Evolutionary conservation across 2,888 invertebrate genomes (phyloP).

Genomic region (Biston betularia): DNA sequence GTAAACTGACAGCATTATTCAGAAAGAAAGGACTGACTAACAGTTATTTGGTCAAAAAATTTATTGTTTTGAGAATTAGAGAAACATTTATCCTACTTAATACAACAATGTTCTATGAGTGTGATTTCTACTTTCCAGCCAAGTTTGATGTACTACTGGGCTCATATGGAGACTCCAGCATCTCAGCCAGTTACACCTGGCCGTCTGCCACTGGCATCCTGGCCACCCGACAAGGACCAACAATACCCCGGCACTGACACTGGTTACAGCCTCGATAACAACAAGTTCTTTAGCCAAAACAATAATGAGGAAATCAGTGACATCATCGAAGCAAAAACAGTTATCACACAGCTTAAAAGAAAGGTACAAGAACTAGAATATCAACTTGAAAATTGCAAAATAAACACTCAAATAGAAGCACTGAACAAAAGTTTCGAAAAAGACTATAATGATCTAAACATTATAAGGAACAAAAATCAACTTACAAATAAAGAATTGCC

Average conservation of each 20-base stretch:
- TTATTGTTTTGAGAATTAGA: too few relatives aligned
- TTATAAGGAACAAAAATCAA: constrained; percentile 59
- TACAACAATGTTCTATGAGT: too few relatives aligned
- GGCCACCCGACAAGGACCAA: constrained; percentile 88
- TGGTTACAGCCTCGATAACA: constrained; percentile 60
- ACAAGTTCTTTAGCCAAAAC: constrained; percentile 64
- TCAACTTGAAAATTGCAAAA: constrained; percentile 74
- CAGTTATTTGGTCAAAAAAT: too few relatives aligned
- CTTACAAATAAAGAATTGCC: constrained; percentile 69
- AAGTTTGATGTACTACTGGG: constrained; percentile 96
- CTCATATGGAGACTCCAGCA: constrained; percentile 90
- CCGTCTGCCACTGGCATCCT: constrained; percentile 89
- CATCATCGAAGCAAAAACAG: constrained; percentile 70
- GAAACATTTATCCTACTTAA: too few relatives aligned
- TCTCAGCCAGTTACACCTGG: constrained; percentile 90
- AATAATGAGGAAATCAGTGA: constrained; percentile 76
- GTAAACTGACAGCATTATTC: too few relatives aligned
- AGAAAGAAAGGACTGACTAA: too few relatives aligned
- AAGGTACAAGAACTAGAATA: constrained; percentile 73
- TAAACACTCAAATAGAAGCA: constrained; percentile 69
- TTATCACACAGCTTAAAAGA: constrained; percentile 71
- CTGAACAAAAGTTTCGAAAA: constrained; percentile 71
- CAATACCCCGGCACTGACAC: constrained; percentile 60
- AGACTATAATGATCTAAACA: constrained; percentile 57
- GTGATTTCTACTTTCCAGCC: constrained; percentile 86